Evolutionary conservation across 2,113 vertebrate species (phyloP), one percentile per base, ranked within the genome.

Genomic region (Mesembrinibis cayennensis): DNA sequence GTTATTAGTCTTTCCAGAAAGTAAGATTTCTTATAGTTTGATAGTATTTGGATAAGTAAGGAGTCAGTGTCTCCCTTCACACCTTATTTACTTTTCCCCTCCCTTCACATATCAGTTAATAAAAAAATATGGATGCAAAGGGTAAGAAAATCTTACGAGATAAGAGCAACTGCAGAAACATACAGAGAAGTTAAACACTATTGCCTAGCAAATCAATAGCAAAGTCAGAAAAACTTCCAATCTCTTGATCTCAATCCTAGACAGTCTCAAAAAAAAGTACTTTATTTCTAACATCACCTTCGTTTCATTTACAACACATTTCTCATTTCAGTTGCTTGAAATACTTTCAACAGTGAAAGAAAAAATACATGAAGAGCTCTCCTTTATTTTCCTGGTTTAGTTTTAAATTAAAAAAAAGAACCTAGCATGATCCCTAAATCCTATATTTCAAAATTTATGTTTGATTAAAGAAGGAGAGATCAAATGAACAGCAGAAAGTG

Each of bases 121-220:
- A 89, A 95, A 89, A 95, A 97, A 80, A 85, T 42, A 76, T 4
- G 26, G 70, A 93, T 77, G 73, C 53, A 93, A 96, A 97, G 18
- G 7, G 15, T 66, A 82, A 38, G 23, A 91, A 89, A 76, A 85
- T 73, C 73, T 82, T 87, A 67, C 0, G 0, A 87, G 56, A 82
- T 92, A 86, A 78, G 22, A 79, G 32, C 5, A 3, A 47, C 66
- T 73, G 44, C 44, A 78, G 65, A 91, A 93, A 89, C n/a, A 84
- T 14, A 61, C 4, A 58, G 23, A 69, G 49, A 93, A 93, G 74
- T 70, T 91, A 96, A 95, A 85, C 79, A 65, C 5, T 29, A 62
- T 66, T 58, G 62, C 61, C 45, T 21, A 92, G 73, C 11, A 94
- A 95, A 89, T 93, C 81, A 94, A 78, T 56, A 65, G 77, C 40